Evolutionary conservation across 1,140 invertebrate genomes (phyloP).

Genomic region (Uloborus diversus): DNA sequence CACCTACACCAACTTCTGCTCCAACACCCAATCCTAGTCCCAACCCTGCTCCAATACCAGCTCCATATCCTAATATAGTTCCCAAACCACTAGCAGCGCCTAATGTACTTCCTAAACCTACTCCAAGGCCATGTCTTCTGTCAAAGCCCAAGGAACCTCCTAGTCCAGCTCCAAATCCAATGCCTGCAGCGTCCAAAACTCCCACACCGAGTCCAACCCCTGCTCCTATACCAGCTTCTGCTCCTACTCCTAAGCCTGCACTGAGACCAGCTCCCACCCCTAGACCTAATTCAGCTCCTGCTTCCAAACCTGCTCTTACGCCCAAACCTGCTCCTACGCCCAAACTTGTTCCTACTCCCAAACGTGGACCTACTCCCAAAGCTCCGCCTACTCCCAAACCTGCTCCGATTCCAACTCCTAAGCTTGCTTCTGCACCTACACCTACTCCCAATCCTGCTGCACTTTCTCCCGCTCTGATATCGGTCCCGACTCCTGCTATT

Average conservation of each 20-base stretch:
- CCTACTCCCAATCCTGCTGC: neutral
- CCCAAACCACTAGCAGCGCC: neutral
- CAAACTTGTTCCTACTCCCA: neutral
- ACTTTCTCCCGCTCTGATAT: no score
- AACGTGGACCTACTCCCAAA: neutral
- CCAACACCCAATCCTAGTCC: constrained; percentile 3
- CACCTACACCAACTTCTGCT: constrained; percentile 8
- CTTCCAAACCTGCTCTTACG: neutral
- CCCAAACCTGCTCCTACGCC: neutral
- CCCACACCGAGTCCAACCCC: neutral
- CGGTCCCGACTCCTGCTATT: constrained; percentile 15
- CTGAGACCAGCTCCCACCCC: neutral
- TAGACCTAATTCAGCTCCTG: neutral
- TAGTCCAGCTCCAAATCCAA: neutral
- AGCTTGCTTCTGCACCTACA: neutral
- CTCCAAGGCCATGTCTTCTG: neutral
- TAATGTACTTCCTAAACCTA: neutral
- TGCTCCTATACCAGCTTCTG: neutral
- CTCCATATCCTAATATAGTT: neutral
- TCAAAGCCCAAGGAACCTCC: neutral
- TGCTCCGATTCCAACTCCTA: neutral
- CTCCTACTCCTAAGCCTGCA: neutral
- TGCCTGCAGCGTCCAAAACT: neutral
- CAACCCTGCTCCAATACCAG: neutral
- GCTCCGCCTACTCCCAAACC: neutral